Evolutionary conservation across 2,113 vertebrate species (phyloP).

Genomic region (Osmerus mordax): DNA sequence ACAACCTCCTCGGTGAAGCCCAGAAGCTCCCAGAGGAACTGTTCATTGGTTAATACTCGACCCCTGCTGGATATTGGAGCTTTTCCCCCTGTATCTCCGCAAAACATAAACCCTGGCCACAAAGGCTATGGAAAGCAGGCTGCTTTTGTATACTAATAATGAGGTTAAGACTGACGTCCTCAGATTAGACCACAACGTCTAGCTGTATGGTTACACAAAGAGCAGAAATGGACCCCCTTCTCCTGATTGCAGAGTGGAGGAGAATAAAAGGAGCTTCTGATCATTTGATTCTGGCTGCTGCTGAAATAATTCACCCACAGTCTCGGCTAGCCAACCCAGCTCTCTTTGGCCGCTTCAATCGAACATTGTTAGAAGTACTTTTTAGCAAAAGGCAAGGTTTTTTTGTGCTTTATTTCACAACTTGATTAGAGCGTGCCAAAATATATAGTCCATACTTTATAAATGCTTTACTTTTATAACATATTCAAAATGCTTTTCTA

Average conservation of each 20-base stretch:
- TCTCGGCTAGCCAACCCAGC: slow-evolving; percentile 7
- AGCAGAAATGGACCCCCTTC: slow-evolving; percentile 45
- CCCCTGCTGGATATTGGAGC: slow-evolving; percentile 58
- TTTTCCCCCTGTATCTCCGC: slow-evolving; percentile 56
- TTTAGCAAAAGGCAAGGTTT: slow-evolving; percentile 8
- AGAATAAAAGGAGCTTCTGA: slow-evolving; percentile 33
- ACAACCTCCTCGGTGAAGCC: slow-evolving; percentile 42
- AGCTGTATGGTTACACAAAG: slow-evolving; percentile 46
- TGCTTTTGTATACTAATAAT: slow-evolving; percentile 58
- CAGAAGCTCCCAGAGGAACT: slow-evolving; percentile 40
- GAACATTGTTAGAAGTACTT: slow-evolving; percentile 30
- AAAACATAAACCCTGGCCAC: slow-evolving; percentile 58
- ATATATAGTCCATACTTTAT: background rate
- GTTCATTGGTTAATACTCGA: slow-evolving; percentile 50
- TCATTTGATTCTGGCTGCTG: slow-evolving; percentile 35
- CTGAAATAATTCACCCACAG: slow-evolving; percentile 35
- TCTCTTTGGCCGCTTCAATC: slow-evolving; percentile 21
- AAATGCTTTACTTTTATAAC: background rate
- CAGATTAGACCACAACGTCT: slow-evolving; percentile 57
- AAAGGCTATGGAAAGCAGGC: slow-evolving; percentile 55
- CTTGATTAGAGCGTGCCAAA: slow-evolving; percentile 6
- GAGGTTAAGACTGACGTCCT: slow-evolving; percentile 58
- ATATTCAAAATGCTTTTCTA: too few species aligned
- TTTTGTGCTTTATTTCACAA: background rate
- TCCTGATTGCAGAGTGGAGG: slow-evolving; percentile 26